Evolutionary conservation across 2,888 invertebrate genomes (phyloP).

Genomic region (Ectemnius lituratus): DNA sequence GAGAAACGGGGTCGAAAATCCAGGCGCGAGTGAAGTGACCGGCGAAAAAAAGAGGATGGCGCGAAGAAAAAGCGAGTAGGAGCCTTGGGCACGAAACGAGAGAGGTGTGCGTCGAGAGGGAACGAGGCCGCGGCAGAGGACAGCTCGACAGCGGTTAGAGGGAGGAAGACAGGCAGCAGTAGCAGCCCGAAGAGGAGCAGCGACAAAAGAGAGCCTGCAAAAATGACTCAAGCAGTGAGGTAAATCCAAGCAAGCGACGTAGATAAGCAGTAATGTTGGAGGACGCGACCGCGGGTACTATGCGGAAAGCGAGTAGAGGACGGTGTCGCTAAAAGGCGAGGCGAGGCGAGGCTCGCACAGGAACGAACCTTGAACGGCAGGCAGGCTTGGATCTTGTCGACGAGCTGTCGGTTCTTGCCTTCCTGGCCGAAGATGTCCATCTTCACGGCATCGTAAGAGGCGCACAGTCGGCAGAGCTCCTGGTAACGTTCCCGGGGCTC

Average conservation of each 20-base stretch:
- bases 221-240: not conserved
- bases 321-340: constrained; percentile 5
- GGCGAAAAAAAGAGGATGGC: constrained; percentile 16
- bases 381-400: constrained; percentile 78
- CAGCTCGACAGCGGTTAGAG: constrained; percentile 10
- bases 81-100: constrained; percentile 2
- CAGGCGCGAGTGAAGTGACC: constrained; percentile 10
- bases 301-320: constrained; percentile 5
- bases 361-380: constrained; percentile 77
- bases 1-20: constrained; percentile 20
- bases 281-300: not conserved
- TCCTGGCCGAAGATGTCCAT: constrained; percentile 78
- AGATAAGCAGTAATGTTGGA: not conserved
- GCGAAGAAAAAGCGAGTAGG: constrained; percentile 18
- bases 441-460: constrained; percentile 77
- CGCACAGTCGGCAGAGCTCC: constrained; percentile 78
- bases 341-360: constrained; percentile 1
- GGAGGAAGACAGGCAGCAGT: not conserved
- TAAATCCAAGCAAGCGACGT: not conserved
- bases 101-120: constrained; percentile 31
- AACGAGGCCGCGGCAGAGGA: constrained; percentile 43
- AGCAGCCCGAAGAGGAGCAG: not conserved
- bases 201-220: not conserved
- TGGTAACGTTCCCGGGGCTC: constrained; percentile 71
- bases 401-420: constrained; percentile 77